Conservation (phyloP, 2,888 invertebrate genomes). For the Orthonychiurus folsomi region DNA sequence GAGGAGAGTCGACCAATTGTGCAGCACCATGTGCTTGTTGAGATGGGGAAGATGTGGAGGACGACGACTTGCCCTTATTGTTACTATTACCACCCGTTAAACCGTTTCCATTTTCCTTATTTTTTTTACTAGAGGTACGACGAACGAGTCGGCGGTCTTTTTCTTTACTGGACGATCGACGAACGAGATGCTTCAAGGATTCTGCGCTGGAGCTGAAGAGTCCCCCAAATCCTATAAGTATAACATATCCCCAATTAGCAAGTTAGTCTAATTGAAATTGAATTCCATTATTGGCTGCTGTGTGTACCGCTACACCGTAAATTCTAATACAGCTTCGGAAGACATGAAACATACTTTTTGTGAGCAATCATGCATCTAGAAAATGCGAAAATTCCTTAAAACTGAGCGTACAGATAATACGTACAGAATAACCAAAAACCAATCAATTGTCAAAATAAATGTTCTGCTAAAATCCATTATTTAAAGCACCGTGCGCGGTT, state of each 20-base stretch:
- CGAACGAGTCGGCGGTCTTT: slow-evolving; percentile 47
- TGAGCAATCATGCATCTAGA: no score
- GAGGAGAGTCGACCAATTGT: background rate
- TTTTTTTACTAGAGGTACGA: slow-evolving; percentile 49
- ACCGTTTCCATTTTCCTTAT: slow-evolving; percentile 49
- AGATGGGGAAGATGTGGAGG: background rate
- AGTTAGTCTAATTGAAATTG: slow-evolving; percentile 19
- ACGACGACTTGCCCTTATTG: slow-evolving; percentile 10
- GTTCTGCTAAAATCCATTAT: no score
- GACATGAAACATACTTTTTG: no score
- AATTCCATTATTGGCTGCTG: no score
- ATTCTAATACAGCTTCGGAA: no score
- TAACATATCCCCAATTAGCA: slow-evolving; percentile 16
- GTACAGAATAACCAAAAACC: no score
- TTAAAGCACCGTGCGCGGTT: no score
- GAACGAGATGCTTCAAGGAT: slow-evolving; percentile 53
- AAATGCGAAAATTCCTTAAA: no score
- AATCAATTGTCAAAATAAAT: no score
- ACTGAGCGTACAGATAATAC: no score
- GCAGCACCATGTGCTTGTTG: background rate
- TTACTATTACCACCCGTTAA: slow-evolving; percentile 7
- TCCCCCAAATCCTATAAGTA: slow-evolving; percentile 19
- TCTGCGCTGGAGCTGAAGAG: slow-evolving; percentile 49
- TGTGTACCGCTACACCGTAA: no score
- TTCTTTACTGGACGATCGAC: slow-evolving; percentile 49